Conservation (phyloP, 1,140 invertebrate species). For the Drosophila malerkotliana region DNA sequence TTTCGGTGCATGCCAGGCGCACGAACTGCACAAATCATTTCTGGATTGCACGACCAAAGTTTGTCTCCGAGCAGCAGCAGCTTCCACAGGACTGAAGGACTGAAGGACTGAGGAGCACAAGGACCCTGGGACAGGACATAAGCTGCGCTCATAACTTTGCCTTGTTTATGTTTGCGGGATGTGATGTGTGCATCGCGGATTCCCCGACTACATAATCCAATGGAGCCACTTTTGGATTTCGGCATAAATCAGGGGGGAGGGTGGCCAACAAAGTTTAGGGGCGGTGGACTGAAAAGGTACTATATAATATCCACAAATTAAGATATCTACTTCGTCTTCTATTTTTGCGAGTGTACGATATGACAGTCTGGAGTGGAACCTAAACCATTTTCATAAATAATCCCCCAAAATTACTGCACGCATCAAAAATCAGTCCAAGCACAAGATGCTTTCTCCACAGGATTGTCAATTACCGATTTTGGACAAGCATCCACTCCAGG, state of each 20-base stretch:
- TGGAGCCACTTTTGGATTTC: constrained; percentile 16
- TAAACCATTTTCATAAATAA: constrained; percentile 51
- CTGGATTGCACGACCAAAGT: constrained; percentile 75
- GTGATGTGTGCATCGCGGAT: constrained; percentile 56
- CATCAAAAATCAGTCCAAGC: constrained; percentile 31
- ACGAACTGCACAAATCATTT: constrained; percentile 80
- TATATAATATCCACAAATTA: constrained; percentile 39
- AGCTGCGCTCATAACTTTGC: constrained; percentile 71
- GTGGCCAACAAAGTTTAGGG: neutral
- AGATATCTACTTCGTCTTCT: neutral
- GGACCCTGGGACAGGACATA: constrained; percentile 59
- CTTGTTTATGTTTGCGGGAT: constrained; percentile 74
- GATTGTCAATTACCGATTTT: constrained; percentile 71
- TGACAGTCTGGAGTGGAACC: neutral
- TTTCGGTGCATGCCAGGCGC: constrained; percentile 40
- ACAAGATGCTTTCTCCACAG: constrained; percentile 28
- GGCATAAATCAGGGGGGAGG: constrained; percentile 20
- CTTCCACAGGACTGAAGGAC: constrained; percentile 19
- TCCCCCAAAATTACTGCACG: constrained; percentile 48
- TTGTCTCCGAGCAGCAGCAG: constrained; percentile 57
- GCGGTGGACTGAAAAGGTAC: neutral
- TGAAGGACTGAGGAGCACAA: constrained; percentile 8
- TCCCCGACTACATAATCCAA: constrained; percentile 16
- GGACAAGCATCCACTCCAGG: constrained; percentile 43
- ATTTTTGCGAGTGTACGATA: neutral